Base-by-base conservation (phyloP, 2,113 vertebrate species). In the Harpagus bidentatus region DNA sequence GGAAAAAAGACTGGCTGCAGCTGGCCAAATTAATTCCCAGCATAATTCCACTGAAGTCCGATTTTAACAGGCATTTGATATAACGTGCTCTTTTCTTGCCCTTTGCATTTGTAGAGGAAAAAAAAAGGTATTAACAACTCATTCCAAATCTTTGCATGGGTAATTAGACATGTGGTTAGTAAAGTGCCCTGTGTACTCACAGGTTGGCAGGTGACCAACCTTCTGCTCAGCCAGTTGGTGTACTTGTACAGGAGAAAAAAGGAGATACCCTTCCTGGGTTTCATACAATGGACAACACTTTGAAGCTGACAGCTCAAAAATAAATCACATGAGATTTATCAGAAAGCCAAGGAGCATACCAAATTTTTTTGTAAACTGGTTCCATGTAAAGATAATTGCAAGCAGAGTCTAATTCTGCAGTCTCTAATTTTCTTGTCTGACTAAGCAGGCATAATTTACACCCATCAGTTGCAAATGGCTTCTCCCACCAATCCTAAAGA, bases 351-450 rank as follows among this genome's bases (percentile, higher is more conserved):
- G 65, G 79, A 89, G 32, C 66, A 4, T 9, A 91, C 71, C 83
- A 86, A 82, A 6, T 40, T 28, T 52, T 42, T 76, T 31, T 72
- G 58, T 66, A 36, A 95, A 55, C 86, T 36, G 84, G 58, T 59
- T 82, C 78, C 87, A 16, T 32, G 74, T 32, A 62, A 94, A 85
- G 90, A 92, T 70, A 94, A 96, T 66, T 71, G 86, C 42, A 53
- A 91, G 86, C 93, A 71, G 74, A 86, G 72, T 17, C 86, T 95
- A 85, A 95, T 89, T 90, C 94, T 48, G 61, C 90, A 95, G 90
- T 11, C 69, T 94, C 92, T 95, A 84, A 95, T 97, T 97, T 96
- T 95, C 93, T 93, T 88, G 94, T 97, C 90, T 95, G 97, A 97
- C 86, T 95, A 96, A 93, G 93, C 85, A 86, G 87, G 90, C 71